Conservation (phyloP, 2,797 vertebrate species). For the Coregonus sp. region DNA sequence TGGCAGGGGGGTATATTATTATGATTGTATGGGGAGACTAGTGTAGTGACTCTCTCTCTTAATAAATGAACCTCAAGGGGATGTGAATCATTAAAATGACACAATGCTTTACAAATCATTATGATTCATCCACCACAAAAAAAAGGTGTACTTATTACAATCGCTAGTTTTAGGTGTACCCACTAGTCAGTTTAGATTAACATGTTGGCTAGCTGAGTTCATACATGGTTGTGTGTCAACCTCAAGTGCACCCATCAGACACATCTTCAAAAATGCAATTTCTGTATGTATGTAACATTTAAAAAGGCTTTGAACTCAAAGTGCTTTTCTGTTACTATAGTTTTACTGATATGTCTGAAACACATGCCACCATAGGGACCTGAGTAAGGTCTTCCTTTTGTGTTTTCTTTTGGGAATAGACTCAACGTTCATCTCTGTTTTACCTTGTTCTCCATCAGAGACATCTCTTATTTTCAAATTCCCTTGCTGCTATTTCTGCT, state of each 20-base stretch:
- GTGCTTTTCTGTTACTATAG: not conserved
- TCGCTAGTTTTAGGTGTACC: not conserved
- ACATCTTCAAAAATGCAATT: not conserved
- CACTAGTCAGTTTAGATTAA: not conserved
- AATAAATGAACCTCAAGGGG: not conserved
- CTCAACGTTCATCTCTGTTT: not conserved
- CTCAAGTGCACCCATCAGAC: not conserved
- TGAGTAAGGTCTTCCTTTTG: not conserved
- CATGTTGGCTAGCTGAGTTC: not conserved
- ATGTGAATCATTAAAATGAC: not conserved
- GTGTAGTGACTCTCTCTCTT: not conserved
- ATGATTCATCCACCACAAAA: not conserved
- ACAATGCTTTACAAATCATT: not conserved
- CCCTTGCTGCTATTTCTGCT: slow-evolving; percentile 17
- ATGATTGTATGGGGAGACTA: not conserved
- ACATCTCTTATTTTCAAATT: not conserved
- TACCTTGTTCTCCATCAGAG: not conserved
- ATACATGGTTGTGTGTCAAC: not conserved
- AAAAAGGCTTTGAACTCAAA: not conserved
- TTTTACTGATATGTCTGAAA: not conserved
- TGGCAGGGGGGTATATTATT: not conserved
- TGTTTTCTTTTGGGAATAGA: not conserved
- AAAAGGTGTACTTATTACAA: not conserved
- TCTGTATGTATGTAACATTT: not conserved
- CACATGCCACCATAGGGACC: not conserved